Evolutionary conservation across 2,888 invertebrate species (phyloP).

Genomic region (Chesias legatella): DNA sequence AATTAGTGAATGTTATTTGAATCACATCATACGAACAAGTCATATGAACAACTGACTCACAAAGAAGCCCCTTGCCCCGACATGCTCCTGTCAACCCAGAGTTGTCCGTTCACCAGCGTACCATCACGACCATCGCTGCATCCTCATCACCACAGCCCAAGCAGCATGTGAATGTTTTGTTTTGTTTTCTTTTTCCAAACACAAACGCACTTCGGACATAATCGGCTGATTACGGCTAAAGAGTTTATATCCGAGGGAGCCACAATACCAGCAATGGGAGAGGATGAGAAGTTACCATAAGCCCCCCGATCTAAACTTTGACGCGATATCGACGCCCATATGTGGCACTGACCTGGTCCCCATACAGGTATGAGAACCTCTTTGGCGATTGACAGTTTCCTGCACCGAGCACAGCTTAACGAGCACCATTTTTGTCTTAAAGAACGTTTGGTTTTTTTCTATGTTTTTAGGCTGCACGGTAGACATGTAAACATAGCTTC

Average conservation of each 20-base stretch:
- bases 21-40: too few species aligned
- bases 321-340: slow-evolving; percentile 71
- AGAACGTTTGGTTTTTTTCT: slow-evolving; percentile 42
- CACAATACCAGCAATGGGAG: slow-evolving; percentile 85
- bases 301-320: slow-evolving; percentile 79
- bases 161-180: slow-evolving; percentile 82
- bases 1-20: too few species aligned
- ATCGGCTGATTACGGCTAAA: slow-evolving; percentile 72
- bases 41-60: too few species aligned
- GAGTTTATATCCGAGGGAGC: slow-evolving; percentile 79
- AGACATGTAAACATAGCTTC: slow-evolving; percentile 27
- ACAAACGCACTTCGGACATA: slow-evolving; percentile 78
- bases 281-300: slow-evolving; percentile 81
- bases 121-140: slow-evolving; percentile 61
- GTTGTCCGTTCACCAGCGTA: slow-evolving; percentile 49
- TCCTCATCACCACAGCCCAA: slow-evolving; percentile 72
- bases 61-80: too few species aligned
- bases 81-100: slow-evolving; percentile 54
- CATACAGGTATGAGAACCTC: slow-evolving; percentile 76
- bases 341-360: slow-evolving; percentile 77
- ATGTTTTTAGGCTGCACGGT: slow-evolving; percentile 56
- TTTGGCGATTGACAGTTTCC: slow-evolving; percentile 61
- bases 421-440: slow-evolving; percentile 57
- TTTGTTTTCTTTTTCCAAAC: slow-evolving; percentile 79
- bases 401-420: slow-evolving; percentile 69